A percentile compares a stretch with the other conserved stretches of the same genome.
Evolutionary conservation across 2,888 invertebrate genomes (phyloP).

Genomic region (Ptycholaimellus sp.): DNA sequence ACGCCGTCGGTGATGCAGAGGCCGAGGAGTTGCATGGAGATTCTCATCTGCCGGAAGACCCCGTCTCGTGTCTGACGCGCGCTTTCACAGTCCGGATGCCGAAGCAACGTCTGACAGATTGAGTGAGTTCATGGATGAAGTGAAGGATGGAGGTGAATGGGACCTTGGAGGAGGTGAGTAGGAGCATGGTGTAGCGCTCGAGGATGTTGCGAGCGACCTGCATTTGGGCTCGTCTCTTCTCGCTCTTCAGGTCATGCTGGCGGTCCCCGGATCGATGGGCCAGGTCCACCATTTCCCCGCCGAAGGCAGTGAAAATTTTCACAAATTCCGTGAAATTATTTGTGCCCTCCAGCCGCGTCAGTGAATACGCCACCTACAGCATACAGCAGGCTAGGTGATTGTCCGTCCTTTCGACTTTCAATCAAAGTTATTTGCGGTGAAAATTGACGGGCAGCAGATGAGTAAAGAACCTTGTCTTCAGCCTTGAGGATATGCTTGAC

Average conservation of each 20-base stretch:
- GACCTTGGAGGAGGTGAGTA: conserved; percentile 84
- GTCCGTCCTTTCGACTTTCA: too few species aligned
- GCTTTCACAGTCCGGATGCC: conserved; percentile 75
- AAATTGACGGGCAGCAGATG: not conserved
- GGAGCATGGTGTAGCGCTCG: conserved; percentile 68
- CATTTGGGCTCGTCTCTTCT: conserved; percentile 79
- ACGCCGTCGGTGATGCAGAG: conserved; percentile 92
- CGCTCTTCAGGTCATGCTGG: conserved; percentile 46
- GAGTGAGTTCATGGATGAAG: not conserved
- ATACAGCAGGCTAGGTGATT: too few species aligned
- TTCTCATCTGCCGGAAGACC: conserved; percentile 72
- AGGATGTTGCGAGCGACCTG: conserved; percentile 67
- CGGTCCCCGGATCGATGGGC: conserved; percentile 66
- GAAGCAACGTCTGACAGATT: conserved; percentile 48
- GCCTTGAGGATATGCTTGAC: conserved; percentile 80
- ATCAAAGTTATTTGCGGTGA: not conserved
- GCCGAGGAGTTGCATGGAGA: conserved; percentile 88
- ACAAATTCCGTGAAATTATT: conserved; percentile 63
- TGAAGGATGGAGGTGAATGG: too few species aligned
- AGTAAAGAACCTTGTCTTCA: conserved; percentile 57
- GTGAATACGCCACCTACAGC: conserved; percentile 28
- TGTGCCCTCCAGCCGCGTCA: conserved; percentile 32
- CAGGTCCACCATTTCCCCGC: conserved; percentile 90
- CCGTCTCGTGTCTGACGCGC: conserved; percentile 86
- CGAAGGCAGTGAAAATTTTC: conserved; percentile 90